These are phyloP conservation scores for Homarus americanus DNA, from an alignment of 1,140 invertebrate species.

Conservation along the genomic window DNA sequence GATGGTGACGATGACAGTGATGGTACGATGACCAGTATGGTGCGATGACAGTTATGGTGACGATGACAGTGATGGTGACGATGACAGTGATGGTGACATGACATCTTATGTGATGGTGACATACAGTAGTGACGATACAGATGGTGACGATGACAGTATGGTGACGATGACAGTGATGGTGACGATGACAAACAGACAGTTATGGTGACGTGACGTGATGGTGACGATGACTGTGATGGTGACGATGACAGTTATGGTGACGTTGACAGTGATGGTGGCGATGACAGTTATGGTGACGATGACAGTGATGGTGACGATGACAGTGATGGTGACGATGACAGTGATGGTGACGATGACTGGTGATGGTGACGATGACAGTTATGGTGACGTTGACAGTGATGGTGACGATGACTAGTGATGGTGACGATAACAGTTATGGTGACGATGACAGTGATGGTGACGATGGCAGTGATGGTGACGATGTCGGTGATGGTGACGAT, in stretches of 20 bases:
- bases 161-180: background rate
- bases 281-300: background rate
- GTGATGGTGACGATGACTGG: background rate
- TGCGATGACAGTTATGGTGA: background rate
- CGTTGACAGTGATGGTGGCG: background rate
- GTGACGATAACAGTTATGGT: background rate
- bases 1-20: background rate
- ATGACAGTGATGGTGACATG: background rate
- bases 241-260: background rate
- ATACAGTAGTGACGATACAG: too few species aligned
- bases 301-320: background rate
- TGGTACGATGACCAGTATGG: background rate
- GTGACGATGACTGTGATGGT: background rate
- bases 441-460: background rate
- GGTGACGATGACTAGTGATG: background rate
- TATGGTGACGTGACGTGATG: too few species aligned
- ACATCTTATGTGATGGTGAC: too few species aligned
- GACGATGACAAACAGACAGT: too few species aligned
- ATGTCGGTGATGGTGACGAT: background rate
- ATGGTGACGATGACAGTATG: background rate
- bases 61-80: background rate
- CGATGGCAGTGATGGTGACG: background rate
- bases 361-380: background rate
- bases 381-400: background rate
- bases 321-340: background rate